Conservation (phyloP, 2,113 vertebrate species). For the Spheniscus mendiculus region DNA sequence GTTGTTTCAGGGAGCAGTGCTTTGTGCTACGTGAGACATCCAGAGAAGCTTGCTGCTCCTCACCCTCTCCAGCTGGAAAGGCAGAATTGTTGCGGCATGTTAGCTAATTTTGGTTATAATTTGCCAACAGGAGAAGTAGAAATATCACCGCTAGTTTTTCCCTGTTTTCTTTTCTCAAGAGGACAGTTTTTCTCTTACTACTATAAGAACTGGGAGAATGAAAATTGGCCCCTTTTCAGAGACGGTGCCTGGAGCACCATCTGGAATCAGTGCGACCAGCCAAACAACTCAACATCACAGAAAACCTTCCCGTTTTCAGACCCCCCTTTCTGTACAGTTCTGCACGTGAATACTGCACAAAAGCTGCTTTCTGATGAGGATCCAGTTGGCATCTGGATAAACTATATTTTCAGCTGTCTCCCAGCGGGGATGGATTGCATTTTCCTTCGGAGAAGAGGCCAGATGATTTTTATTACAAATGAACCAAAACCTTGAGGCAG, state of each 20-base stretch:
- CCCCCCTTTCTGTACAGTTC: neutral
- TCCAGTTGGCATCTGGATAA: conserved; percentile 48
- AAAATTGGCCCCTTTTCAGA: neutral
- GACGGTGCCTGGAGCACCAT: conserved; percentile 27
- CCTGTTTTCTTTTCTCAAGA: conserved; percentile 10
- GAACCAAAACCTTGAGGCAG: conserved; percentile 58
- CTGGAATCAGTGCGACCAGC: conserved; percentile 1
- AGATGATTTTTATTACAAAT: conserved; percentile 55
- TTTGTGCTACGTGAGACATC: fast-evolving
- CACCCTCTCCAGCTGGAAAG: neutral
- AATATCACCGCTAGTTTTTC: conserved; percentile 23
- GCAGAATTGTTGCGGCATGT: neutral
- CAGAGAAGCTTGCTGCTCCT: neutral
- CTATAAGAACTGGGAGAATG: neutral
- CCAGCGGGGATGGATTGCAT: conserved; percentile 20
- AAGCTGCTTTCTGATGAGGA: conserved; percentile 12
- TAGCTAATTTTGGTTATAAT: neutral
- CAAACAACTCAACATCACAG: neutral
- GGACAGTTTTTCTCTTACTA: neutral
- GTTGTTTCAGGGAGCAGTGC: neutral
- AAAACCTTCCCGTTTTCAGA: neutral
- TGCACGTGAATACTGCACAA: neutral
- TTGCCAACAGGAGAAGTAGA: conserved; percentile 9
- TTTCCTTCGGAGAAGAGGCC: conserved; percentile 24
- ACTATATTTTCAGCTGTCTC: conserved; percentile 12